A percentile compares a stretch with the other conserved stretches of the same genome.
phyloP scores from a whole-genome alignment of 2,888 invertebrate species.

The Beris chalybata region DNA sequence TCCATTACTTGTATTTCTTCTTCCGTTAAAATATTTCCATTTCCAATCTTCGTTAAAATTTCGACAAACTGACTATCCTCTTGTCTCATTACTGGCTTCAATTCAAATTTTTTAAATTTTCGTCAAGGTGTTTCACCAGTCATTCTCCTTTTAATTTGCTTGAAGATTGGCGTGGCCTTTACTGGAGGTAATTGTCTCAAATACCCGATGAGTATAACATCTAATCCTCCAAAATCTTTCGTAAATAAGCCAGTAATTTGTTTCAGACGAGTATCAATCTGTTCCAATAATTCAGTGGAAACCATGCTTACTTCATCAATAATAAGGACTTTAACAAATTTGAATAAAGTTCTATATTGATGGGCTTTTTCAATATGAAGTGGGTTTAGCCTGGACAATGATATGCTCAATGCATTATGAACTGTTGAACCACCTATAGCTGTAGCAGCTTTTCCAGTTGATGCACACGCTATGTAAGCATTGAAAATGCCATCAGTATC shows the following conservation, averaged over 20 bases:
- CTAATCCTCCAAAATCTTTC: constrained; percentile 47
- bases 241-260: constrained; percentile 47
- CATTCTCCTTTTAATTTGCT: constrained; percentile 41
- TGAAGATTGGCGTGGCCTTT: constrained; percentile 45
- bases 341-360: constrained; percentile 40
- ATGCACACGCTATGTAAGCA: constrained; percentile 48
- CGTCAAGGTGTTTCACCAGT: constrained; percentile 44
- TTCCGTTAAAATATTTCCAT: no score
- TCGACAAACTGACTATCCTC: no score
- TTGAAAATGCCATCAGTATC: constrained; percentile 49
- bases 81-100: constrained; percentile 42
- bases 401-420: constrained; percentile 44
- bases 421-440: constrained; percentile 45
- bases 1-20: no score
- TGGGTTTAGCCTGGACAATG: constrained; percentile 40
- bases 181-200: constrained; percentile 50
- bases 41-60: no score
- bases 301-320: constrained; percentile 51
- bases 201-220: constrained; percentile 50
- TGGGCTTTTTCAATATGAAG: constrained; percentile 41
- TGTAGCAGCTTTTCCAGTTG: constrained; percentile 46
- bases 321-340: constrained; percentile 43
- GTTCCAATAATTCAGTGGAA: constrained; percentile 44
- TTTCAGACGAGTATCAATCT: constrained; percentile 47
- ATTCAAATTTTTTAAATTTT: constrained; percentile 44